Conservation (phyloP, 2,113 vertebrate genomes). For the Girardinichthys multiradiatus region DNA sequence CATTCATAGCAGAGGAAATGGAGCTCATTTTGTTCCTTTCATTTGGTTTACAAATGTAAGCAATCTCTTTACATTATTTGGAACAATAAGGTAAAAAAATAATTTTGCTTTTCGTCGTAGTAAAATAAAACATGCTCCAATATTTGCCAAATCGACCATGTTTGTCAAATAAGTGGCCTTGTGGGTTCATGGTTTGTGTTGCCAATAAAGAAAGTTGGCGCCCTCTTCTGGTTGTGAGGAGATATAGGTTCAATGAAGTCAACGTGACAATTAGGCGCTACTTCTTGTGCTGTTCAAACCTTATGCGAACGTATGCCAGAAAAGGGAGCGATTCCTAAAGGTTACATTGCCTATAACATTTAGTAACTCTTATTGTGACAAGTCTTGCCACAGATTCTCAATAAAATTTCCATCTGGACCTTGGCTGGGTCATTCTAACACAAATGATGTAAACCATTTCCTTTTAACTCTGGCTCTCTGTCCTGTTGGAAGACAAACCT, state of each 20-base stretch:
- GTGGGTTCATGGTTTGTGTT: rapidly evolving
- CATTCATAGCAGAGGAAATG: neutral
- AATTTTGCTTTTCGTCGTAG: too few species aligned
- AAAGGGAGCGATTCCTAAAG: too few species aligned
- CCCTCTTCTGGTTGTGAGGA: slow-evolving; percentile 53
- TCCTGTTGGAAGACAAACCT: too few species aligned
- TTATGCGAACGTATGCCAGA: too few species aligned
- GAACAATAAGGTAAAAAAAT: neutral
- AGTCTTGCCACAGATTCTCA: too few species aligned
- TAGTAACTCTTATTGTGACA: too few species aligned
- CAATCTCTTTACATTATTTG: neutral
- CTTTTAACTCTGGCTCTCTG: too few species aligned
- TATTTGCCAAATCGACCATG: neutral
- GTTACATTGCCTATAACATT: too few species aligned
- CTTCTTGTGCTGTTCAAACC: neutral
- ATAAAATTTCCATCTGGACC: too few species aligned
- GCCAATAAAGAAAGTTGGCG: neutral
- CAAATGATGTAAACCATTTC: too few species aligned
- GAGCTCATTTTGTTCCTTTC: neutral
- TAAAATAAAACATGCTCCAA: too few species aligned
- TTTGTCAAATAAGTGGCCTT: neutral
- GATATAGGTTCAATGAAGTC: neutral
- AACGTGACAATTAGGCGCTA: neutral
- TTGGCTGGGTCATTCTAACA: too few species aligned
- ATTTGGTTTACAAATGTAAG: neutral